phyloP scores from a whole-genome alignment of 2,113 vertebrate species.

The Gymnogyps californianus region DNA sequence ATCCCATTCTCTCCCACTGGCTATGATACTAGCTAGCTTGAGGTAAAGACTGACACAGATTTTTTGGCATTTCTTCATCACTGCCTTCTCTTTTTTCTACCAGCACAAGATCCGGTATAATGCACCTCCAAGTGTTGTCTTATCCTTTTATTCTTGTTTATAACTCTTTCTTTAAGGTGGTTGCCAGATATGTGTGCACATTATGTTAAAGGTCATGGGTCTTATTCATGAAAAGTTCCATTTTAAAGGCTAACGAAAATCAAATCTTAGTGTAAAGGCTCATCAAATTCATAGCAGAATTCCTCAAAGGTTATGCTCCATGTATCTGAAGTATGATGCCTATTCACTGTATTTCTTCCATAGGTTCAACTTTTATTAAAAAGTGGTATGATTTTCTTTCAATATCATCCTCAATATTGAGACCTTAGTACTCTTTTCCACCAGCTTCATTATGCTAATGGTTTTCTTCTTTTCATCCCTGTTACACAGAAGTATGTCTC shows the following conservation, averaged over 20 bases:
- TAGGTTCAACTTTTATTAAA: conserved; percentile 15
- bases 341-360: conserved; percentile 7
- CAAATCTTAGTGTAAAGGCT: not conserved
- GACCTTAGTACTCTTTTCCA: not conserved
- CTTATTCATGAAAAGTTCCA: not conserved
- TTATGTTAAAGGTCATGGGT: not conserved
- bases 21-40: not conserved
- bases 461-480: conserved; percentile 42
- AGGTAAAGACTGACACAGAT: not conserved
- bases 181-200: not conserved
- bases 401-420: not conserved
- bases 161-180: conserved; percentile 26
- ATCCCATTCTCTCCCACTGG: not conserved
- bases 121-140: not conserved
- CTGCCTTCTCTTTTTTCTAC: not conserved
- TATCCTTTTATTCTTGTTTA: conserved; percentile 2
- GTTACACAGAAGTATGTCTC: not conserved
- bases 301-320: conserved; percentile 4
- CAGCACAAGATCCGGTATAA: not conserved
- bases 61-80: not conserved
- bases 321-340: not conserved
- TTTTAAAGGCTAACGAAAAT: conserved; percentile 13
- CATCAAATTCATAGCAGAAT: not conserved
- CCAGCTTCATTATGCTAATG: conserved; percentile 32
- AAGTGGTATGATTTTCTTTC: not conserved